phyloP scores from a whole-genome alignment of 2,888 invertebrate genomes.

The Cataglyphis cursor region DNA sequence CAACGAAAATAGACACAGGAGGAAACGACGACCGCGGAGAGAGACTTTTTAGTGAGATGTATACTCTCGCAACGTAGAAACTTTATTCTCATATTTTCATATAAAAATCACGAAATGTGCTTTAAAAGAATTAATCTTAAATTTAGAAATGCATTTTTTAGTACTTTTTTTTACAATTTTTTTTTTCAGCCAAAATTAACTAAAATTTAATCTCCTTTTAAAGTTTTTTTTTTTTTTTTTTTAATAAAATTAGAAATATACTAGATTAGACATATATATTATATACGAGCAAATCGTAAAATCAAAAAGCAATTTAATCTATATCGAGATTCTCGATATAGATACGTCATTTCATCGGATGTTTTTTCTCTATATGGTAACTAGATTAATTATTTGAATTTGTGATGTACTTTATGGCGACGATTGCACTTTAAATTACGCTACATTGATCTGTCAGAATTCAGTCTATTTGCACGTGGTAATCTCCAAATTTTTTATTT shows the following conservation, averaged over 20 bases:
- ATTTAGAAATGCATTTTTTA: not conserved
- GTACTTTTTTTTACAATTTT: not conserved
- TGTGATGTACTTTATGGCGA: slow-evolving; percentile 43
- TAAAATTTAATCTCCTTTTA: not conserved
- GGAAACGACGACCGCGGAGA: slow-evolving; percentile 40
- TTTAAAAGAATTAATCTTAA: not conserved
- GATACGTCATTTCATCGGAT: slow-evolving; percentile 53
- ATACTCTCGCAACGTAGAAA: not conserved
- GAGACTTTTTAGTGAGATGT: slow-evolving; percentile 31
- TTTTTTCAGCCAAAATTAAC: not conserved
- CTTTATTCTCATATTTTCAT: slow-evolving; percentile 21
- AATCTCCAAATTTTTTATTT: not conserved
- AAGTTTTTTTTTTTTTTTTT: not conserved
- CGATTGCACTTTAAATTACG: slow-evolving; percentile 48
- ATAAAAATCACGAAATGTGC: slow-evolving; percentile 7
- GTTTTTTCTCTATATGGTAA: slow-evolving; percentile 49
- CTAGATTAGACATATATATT: too few species aligned
- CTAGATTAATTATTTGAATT: slow-evolving; percentile 63
- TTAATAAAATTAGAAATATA: not conserved
- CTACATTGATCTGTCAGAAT: not conserved
- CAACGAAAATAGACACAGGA: slow-evolving; percentile 52
- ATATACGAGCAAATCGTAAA: slow-evolving; percentile 35
- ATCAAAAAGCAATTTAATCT: slow-evolving; percentile 45
- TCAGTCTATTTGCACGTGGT: not conserved
- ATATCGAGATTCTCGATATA: slow-evolving; percentile 54